Conservation (phyloP, 1,140 invertebrate species). For the Brachionus asplanchnoidis region DNA sequence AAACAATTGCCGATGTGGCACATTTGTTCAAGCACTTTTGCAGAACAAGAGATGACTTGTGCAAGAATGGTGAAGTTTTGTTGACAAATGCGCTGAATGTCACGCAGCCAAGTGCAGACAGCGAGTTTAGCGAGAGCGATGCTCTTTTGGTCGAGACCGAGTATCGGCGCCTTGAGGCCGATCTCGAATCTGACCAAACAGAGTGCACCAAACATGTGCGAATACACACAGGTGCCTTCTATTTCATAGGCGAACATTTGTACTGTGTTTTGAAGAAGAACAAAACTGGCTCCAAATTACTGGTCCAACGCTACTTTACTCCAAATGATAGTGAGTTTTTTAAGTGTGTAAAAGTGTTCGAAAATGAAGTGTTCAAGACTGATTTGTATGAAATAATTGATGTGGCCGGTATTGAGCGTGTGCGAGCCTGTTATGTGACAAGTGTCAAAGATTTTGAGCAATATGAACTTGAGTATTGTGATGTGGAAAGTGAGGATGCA, state of each 20-base stretch:
- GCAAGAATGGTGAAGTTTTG: slow-evolving; percentile 14
- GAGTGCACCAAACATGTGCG: background rate
- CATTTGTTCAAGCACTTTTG: background rate
- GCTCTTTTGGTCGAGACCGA: background rate
- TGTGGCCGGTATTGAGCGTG: background rate
- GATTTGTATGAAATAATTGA: background rate
- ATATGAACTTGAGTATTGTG: background rate
- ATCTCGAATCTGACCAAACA: background rate
- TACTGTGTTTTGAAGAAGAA: background rate
- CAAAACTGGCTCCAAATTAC: background rate
- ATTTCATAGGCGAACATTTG: background rate
- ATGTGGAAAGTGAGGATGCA: background rate
- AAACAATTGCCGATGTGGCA: background rate
- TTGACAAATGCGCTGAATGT: background rate
- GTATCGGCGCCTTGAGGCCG: background rate
- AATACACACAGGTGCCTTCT: background rate
- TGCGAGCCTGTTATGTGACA: background rate
- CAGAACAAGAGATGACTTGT: slow-evolving; percentile 21
- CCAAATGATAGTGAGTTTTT: background rate
- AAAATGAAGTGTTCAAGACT: slow-evolving; percentile 1
- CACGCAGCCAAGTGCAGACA: background rate
- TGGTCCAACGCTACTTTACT: background rate
- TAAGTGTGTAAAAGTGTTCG: background rate
- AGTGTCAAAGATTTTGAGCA: background rate
- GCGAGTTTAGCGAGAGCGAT: background rate